A percentile compares a stretch with the other conserved stretches of the same genome.
Evolutionary conservation across 2,888 invertebrate genomes (phyloP).

Genomic region (Caenorhabditis macrosperma): DNA sequence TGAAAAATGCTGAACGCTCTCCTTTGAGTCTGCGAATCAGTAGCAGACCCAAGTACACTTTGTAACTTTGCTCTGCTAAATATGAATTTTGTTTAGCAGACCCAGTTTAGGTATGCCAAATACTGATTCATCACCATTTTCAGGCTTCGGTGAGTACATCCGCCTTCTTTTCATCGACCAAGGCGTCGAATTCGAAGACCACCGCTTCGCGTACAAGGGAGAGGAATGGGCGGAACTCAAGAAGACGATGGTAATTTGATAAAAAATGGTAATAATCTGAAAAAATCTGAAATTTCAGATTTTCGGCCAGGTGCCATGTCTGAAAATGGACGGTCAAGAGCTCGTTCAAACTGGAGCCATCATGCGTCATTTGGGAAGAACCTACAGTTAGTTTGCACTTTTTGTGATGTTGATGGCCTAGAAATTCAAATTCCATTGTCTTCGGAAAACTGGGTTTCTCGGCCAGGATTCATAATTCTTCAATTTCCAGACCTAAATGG

Average conservation of each 20-base stretch:
- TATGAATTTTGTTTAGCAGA: too few relatives aligned
- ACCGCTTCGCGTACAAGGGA: neutral
- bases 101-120: too few relatives aligned
- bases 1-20: too few relatives aligned
- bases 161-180: constrained; percentile 46
- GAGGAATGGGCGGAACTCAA: constrained; percentile 42
- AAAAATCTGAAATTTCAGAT: neutral
- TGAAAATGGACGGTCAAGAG: constrained; percentile 29
- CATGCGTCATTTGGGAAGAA: constrained; percentile 42
- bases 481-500: constrained; percentile 43
- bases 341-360: constrained; percentile 46
- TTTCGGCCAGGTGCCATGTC: constrained; percentile 43
- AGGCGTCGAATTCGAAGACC: constrained; percentile 31
- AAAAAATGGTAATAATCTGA: neutral
- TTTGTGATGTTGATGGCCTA: too few relatives aligned
- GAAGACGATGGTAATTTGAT: constrained; percentile 13
- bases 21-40: too few relatives aligned
- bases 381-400: constrained; percentile 21
- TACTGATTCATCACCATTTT: neutral
- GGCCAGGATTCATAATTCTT: neutral
- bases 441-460: neutral
- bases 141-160: constrained; percentile 53
- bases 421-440: neutral
- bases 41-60: too few relatives aligned
- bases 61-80: too few relatives aligned